These are phyloP conservation scores for Spizella passerina DNA, from an alignment of 2,797 vertebrate genomes.

Conservation along the genomic window DNA sequence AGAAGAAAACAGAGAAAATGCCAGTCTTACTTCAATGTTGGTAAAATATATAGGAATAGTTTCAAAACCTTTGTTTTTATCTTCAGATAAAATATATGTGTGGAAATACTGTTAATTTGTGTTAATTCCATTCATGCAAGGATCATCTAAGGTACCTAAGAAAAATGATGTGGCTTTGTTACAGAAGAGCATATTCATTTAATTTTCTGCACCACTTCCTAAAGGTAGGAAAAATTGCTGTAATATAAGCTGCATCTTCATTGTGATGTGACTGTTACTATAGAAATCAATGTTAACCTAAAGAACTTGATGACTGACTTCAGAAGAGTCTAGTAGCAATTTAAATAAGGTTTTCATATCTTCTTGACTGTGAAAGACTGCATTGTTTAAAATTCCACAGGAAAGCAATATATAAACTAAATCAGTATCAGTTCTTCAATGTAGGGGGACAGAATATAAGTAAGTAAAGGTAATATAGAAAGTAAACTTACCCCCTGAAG, in stretches of 20 bases:
- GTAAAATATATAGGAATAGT: not conserved
- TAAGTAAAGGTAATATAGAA: too few relatives aligned
- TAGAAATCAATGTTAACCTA: not conserved
- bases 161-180: not conserved
- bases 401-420: not conserved
- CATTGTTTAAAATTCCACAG: not conserved
- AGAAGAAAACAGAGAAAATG: not conserved
- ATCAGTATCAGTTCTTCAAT: not conserved
- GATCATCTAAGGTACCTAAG: not conserved
- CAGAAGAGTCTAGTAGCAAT: not conserved
- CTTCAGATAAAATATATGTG: too few relatives aligned
- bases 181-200: not conserved
- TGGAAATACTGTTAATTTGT: not conserved
- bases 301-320: constrained; percentile 16
- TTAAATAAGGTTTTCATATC: not conserved
- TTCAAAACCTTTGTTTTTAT: not conserved
- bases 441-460: too few relatives aligned
- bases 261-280: not conserved
- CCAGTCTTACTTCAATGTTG: not conserved
- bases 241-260: not conserved
- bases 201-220: not conserved
- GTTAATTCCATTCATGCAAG: not conserved
- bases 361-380: not conserved
- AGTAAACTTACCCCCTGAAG: too few relatives aligned
- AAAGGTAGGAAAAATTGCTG: not conserved